phyloP scores from a whole-genome alignment of 1,140 invertebrate species.

The Hermetia illucens region DNA sequence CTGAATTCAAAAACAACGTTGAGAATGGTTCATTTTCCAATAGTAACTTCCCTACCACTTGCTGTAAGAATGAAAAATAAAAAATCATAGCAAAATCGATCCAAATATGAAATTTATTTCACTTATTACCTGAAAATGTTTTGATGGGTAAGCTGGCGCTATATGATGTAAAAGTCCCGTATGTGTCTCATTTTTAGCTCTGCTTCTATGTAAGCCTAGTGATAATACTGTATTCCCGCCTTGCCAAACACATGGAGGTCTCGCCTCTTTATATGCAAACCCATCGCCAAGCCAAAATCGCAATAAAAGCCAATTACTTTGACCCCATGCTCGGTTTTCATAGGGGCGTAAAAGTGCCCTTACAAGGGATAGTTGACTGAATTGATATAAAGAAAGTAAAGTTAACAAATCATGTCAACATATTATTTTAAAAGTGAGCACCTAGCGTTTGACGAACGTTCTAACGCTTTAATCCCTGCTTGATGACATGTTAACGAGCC shows the following conservation, averaged over 20 bases:
- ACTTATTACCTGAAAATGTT: conserved; percentile 17
- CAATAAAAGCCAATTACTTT: conserved; percentile 73
- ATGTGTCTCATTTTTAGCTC: conserved; percentile 26
- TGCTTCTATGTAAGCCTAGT: conserved; percentile 22
- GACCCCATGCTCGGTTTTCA: conserved; percentile 72
- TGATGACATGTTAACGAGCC: conserved; percentile 47
- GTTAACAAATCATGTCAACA: background rate
- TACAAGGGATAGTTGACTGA: conserved; percentile 45
- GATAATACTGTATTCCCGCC: conserved; percentile 18
- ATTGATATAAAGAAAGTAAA: conserved; percentile 9
- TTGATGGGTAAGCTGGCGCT: conserved; percentile 25
- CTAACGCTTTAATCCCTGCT: conserved; percentile 40
- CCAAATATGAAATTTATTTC: background rate
- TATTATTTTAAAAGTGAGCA: background rate
- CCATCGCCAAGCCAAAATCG: conserved; percentile 74
- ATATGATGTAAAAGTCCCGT: conserved; percentile 28
- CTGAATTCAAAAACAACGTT: conserved; percentile 56
- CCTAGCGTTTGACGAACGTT: conserved; percentile 39
- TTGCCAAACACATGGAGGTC: conserved; percentile 26
- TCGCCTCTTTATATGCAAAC: conserved; percentile 59
- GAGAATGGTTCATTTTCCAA: conserved; percentile 32
- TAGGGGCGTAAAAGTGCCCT: conserved; percentile 57
- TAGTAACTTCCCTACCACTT: conserved; percentile 30
- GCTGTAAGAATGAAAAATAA: background rate
- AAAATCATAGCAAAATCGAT: too few relatives aligned